Conservation (phyloP, 2,113 vertebrate species). For the Mirza zaza region DNA sequence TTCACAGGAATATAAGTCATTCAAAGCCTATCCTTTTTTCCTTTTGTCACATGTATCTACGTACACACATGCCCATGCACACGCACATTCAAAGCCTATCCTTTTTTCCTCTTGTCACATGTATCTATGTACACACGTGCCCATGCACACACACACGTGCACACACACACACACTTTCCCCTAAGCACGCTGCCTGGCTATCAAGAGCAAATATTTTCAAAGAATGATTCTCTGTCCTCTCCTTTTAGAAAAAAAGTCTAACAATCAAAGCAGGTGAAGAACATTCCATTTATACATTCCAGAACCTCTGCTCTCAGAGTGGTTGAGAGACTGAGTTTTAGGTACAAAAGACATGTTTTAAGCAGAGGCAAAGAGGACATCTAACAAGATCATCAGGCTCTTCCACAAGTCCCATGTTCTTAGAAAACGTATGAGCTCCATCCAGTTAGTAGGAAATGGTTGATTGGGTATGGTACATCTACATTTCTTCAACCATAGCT, state of each 20-base stretch:
- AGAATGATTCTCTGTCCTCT: conserved; percentile 10
- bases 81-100: neutral
- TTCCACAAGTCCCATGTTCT: neutral
- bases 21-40: neutral
- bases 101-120: neutral
- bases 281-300: conserved; percentile 26
- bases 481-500: conserved; percentile 21
- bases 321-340: neutral
- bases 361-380: conserved; percentile 28
- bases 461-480: neutral
- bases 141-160: neutral
- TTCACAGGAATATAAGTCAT: conserved; percentile 13
- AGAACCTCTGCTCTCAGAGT: conserved; percentile 41
- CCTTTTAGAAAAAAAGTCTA: neutral
- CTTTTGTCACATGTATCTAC: neutral
- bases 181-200: conserved; percentile 14
- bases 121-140: neutral
- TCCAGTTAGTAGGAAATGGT: neutral
- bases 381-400: conserved; percentile 13
- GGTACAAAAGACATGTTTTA: neutral
- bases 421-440: conserved; percentile 30
- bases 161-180: neutral
- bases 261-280: conserved; percentile 37
- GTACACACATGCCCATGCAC: neutral
- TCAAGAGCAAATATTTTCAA: conserved; percentile 27